Evolutionary conservation across 2,888 invertebrate genomes (phyloP), one percentile per base, ranked within the genome.

Genomic region (Harpalus rufipes): DNA sequence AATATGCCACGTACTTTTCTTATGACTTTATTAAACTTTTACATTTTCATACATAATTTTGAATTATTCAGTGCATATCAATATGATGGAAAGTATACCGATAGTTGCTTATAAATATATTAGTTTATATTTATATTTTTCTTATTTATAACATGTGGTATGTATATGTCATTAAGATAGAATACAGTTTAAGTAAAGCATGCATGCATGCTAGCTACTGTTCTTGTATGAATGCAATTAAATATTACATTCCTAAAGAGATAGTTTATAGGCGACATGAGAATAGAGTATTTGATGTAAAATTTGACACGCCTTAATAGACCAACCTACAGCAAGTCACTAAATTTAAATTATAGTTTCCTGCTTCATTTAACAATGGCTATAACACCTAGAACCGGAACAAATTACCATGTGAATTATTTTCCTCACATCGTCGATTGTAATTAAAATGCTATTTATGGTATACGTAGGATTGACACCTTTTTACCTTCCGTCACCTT

Each of bases 291-390:
- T 68, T 68, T 68, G n/a, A 68, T 41, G 68, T 68, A 68, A 32
- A 68, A 68, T 68, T 68, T 39, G 68, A 68, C 68, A 68, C 68
- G 68, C 68, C 68, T 68, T 32, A 68, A 68, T 68, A 25, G 63
- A 14, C 68, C 68, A 68, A 68, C 68, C 68, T 39, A 68, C 68
- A 68, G 63, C 18, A 7, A 32, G 12, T 68, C 68, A 25, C 68
- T n/a, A n/a, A 25, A 32, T 32, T 68, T 12, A 68, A 68, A 68
- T 68, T 68, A 68, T 68, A 12, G 25, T 68, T 63, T 63, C 63
- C 63, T 63, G 63, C 21, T 61, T 63, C 18, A 63, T 63, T 63
- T 18, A 61, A 63, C 63, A 63, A 51, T 2, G 44, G 12, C 44
- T 4, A 12, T 12, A 51, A 51, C 12, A 51, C 8, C 44, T 12